Conservation (phyloP, 2,797 vertebrate genomes). For the Syndactyla subalaris region DNA sequence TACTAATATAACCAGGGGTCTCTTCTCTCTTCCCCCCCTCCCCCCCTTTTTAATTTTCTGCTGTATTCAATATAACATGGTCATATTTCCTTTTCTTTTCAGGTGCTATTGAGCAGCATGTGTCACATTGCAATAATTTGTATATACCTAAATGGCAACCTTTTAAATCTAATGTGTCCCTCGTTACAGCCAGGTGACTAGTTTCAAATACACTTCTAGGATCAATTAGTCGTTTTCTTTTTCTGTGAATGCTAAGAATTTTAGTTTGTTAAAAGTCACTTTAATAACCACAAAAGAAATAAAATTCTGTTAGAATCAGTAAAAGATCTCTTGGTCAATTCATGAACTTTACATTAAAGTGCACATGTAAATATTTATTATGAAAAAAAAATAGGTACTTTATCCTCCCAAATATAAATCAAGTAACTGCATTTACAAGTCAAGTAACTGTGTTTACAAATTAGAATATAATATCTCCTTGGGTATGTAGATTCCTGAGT, state of each 20-base stretch:
- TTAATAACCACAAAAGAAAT: background rate
- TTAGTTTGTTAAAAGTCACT: background rate
- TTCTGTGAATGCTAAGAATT: conserved; percentile 56
- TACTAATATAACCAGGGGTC: background rate
- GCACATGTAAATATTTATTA: background rate
- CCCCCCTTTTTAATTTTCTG: background rate
- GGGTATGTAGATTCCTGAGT: background rate
- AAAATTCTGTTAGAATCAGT: background rate
- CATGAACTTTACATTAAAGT: background rate
- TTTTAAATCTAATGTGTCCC: conserved; percentile 47
- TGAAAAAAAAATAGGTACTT: background rate
- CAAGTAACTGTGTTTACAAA: background rate
- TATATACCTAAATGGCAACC: conserved; percentile 41
- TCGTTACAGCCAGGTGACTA: conserved; percentile 54
- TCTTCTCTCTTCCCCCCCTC: background rate
- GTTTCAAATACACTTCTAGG: conserved; percentile 65
- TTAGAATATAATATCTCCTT: background rate
- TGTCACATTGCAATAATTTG: conserved; percentile 27
- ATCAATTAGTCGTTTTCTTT: conserved; percentile 58
- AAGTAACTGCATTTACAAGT: background rate
- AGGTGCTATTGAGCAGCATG: conserved; percentile 60
- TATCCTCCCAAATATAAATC: background rate
- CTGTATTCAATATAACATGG: background rate
- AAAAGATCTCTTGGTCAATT: background rate
- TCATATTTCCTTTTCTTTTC: background rate